These are phyloP conservation scores for Notechis scutatus DNA, from an alignment of 2,113 vertebrate genomes.

Conservation along the genomic window DNA sequence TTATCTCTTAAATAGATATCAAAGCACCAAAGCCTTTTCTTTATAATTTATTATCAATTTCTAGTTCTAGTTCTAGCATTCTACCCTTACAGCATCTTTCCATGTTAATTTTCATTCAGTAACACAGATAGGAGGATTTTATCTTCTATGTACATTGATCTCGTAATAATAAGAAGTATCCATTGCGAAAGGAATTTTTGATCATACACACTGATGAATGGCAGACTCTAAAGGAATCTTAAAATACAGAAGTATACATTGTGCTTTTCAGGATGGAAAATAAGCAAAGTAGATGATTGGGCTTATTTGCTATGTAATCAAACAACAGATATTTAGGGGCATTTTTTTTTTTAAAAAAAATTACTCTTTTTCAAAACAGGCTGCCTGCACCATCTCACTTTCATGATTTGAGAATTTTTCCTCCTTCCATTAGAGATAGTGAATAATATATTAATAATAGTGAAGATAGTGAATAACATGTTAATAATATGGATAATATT, in stretches of 20 bases:
- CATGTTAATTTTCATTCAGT: slow-evolving; percentile 4
- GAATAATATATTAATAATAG: neutral
- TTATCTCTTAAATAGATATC: slow-evolving; percentile 42
- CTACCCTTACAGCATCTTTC: neutral
- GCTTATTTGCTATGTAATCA: slow-evolving; percentile 33
- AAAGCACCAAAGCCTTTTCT: slow-evolving; percentile 13
- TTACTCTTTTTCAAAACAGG: slow-evolving; percentile 49
- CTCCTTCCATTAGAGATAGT: neutral
- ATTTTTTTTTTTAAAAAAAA: neutral
- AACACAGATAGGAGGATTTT: slow-evolving; percentile 7
- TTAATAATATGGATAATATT: neutral
- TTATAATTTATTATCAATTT: slow-evolving; percentile 40
- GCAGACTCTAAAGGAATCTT: slow-evolving; percentile 7
- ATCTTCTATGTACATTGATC: neutral
- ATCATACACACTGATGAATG: slow-evolving; percentile 34
- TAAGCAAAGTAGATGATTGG: slow-evolving; percentile 46
- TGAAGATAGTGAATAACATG: neutral
- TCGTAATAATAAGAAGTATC: slow-evolving; percentile 3
- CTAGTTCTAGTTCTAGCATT: neutral
- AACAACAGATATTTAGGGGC: slow-evolving; percentile 12
- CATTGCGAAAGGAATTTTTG: slow-evolving; percentile 41
- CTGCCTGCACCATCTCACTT: neutral
- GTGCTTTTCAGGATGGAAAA: slow-evolving; percentile 38
- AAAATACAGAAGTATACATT: slow-evolving; percentile 26
- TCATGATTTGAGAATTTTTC: neutral